Evolutionary conservation across 2,888 invertebrate genomes (phyloP).

Genomic region (Dyspetes luteomarginatus): DNA sequence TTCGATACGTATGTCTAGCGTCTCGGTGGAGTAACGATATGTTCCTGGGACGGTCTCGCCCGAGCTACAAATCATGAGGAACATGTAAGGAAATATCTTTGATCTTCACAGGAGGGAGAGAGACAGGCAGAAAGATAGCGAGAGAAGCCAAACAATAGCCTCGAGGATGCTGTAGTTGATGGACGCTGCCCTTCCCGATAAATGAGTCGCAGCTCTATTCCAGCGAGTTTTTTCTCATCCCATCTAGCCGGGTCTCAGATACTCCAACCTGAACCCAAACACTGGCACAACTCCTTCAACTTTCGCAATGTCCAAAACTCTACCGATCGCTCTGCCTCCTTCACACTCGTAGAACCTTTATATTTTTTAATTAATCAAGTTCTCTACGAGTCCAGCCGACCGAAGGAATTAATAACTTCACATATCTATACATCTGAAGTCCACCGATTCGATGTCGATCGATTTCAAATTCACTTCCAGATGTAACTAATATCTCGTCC

Average conservation of each 20-base stretch:
- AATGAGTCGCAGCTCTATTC: slow-evolving; percentile 65
- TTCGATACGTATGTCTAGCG: slow-evolving; percentile 22
- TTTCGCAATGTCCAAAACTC: slow-evolving; percentile 41
- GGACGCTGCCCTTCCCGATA: slow-evolving; percentile 82
- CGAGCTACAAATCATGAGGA: slow-evolving; percentile 20
- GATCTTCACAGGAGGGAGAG: slow-evolving; percentile 72
- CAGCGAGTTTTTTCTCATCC: slow-evolving; percentile 53
- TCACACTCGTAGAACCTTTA: slow-evolving; percentile 73
- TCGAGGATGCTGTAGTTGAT: slow-evolving; percentile 80
- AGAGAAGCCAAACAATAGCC: slow-evolving; percentile 79
- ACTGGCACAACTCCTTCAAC: slow-evolving; percentile 30
- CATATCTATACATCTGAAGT: background rate
- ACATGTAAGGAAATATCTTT: slow-evolving; percentile 42
- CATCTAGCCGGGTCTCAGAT: slow-evolving; percentile 29
- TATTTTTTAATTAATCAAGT: slow-evolving; percentile 79
- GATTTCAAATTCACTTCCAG: background rate
- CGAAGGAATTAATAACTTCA: slow-evolving; percentile 36
- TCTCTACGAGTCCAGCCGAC: slow-evolving; percentile 48
- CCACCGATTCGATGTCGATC: background rate
- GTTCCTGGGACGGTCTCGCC: slow-evolving; percentile 21
- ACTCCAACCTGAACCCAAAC: slow-evolving; percentile 43
- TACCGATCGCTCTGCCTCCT: slow-evolving; percentile 26
- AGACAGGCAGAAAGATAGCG: slow-evolving; percentile 71
- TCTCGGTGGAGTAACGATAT: slow-evolving; percentile 46
- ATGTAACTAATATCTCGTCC: background rate